phyloP scores from a whole-genome alignment of 2,113 vertebrate species.

The Ceyx cyanopectus region DNA sequence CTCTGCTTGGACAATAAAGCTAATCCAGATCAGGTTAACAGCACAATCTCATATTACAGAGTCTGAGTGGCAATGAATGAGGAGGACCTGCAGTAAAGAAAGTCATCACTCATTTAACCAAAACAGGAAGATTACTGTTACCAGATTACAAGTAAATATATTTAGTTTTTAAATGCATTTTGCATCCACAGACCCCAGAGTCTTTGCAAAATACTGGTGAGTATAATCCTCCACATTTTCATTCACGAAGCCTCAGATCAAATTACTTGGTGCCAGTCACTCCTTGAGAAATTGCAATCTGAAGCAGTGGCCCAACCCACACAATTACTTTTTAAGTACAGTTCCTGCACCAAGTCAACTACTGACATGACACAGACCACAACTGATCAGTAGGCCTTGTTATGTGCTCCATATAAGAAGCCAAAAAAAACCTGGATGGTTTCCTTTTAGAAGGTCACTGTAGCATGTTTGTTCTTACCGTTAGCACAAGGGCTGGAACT shows the following conservation, averaged over 20 bases:
- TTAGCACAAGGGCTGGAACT: conserved; percentile 92
- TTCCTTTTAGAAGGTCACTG: not conserved
- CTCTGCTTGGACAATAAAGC: not conserved
- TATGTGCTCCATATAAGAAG: not conserved
- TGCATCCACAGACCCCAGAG: not conserved
- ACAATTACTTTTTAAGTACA: not conserved
- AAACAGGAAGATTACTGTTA: not conserved
- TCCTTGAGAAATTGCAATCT: not conserved
- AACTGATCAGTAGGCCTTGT: not conserved
- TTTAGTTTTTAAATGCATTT: not conserved
- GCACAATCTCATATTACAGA: not conserved
- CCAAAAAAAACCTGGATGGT: not conserved
- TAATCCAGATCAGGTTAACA: not conserved
- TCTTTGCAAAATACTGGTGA: not conserved
- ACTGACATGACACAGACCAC: not conserved
- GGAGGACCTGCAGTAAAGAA: not conserved
- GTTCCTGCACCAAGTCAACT: not conserved
- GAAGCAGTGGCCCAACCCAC: not conserved
- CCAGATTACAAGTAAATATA: not conserved
- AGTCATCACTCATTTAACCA: not conserved
- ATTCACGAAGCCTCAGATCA: not conserved
- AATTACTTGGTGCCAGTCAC: not conserved
- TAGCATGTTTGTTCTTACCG: conserved; percentile 77
- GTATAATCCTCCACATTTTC: not conserved
- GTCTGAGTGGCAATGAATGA: not conserved